Evolutionary conservation across 2,797 vertebrate species (phyloP), one percentile per base, ranked within the genome.

Genomic region (Clarias laeviceps): DNA sequence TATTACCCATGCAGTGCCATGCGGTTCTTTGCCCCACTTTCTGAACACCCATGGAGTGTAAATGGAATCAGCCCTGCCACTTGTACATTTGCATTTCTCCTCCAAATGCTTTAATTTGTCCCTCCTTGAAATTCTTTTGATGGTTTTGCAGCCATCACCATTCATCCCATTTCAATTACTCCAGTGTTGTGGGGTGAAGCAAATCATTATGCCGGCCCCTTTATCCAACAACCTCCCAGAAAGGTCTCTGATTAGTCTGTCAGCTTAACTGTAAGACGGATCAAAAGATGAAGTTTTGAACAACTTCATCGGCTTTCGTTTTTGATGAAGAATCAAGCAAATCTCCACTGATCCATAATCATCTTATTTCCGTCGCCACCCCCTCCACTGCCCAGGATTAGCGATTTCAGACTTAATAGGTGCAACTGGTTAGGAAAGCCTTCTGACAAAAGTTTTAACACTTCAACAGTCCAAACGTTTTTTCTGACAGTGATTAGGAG

Each of bases 401-500:
- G 70, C 64, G 20, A 83, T 69, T 73, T 84, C 15, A n/a, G 32
- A 78, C 84, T 87, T 80, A 83, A 54, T 32, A 61, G 88, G 84
- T 68, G 65, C 57, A 59, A 83, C 88, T 40, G 89, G 89, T 11
- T 27, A 68, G 57, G 65, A 83, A 27, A 68, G 37, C 62, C 74
- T 74, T 73, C 73, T 87, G 80, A 68, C 62, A 83, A 91, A 93
- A 94, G 92, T 93, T 93, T 94, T 92, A 93, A 93, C 94, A 93
- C 91, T 87, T 94, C 93, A 85, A 92, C 90, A 88, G 85, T 72
- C 87, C 87, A 87, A 40, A 89, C 88, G 84, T 87, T 79, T 84
- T 87, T 91, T 87, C 87, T 90, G 92, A 92, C 91, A 92, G 89
- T 95, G 94, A 96, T 96, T 93, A 93, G 90, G 93, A 94, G 91